Base-by-base conservation (phyloP, 1,140 invertebrate species). In the Diorhabda sublineata region DNA sequence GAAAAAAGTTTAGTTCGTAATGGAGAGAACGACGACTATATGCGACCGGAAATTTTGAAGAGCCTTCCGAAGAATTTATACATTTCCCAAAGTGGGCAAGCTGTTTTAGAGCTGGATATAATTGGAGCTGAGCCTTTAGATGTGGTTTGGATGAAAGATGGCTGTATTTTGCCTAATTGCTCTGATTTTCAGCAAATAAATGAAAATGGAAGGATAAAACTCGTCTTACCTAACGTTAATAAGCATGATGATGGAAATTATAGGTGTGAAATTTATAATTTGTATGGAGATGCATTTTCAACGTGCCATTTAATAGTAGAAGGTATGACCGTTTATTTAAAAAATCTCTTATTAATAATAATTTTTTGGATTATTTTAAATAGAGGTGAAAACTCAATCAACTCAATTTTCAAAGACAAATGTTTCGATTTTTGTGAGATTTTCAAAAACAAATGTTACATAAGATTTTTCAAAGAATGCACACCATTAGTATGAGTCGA, bases 81-180 rank as follows among this genome's bases (percentile, higher is more conserved):
- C 3, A 56, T 58, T 2, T 26, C 60, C 0, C 72, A 75, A 68
- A 75, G 77, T 9, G 57, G 58, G 42, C 58, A 67, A 26, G 63
- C 74, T n/a, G 64, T 45, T 9, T 67, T 81, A 61, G 58, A 68
- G 52, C 5, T 75, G 5, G 70, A 71, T 42, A 69, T 74, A 26
- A 70, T 42, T 8, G 88, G 88, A 45, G 82, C 82, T 74, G 83
- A 85, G 66, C 89, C 90, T 6, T 86, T 90, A 64, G 85, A 85
- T 42, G 85, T 92, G 7, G 76, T 85, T 44, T 95, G 92, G 92
- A 83, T 87, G 45, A 89, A 88, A 74, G 87, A 92, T 74, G 87
- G 86, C 42, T 85, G 87, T 71, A 83, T 88, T 58, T 79, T 95
- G 42, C 83, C 84, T n/a, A 85, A 92, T 75, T 87, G 85, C 71